Evolutionary conservation across 2,113 vertebrate genomes (phyloP).

Genomic region (Dicerorhinus sumatrensis): DNA sequence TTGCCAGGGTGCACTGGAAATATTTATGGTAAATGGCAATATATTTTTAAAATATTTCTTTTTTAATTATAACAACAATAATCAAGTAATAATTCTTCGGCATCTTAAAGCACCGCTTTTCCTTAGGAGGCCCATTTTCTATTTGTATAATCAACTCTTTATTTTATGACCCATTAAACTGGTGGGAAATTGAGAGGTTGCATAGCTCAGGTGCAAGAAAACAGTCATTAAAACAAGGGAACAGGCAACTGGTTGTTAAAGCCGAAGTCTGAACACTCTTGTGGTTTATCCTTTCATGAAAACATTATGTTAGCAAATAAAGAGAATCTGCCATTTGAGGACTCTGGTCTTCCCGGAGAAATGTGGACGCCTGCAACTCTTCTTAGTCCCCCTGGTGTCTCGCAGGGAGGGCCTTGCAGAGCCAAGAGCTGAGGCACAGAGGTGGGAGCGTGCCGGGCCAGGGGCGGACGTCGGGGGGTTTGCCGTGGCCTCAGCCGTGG

Average conservation of each 20-base stretch:
- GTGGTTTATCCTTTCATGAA: neutral
- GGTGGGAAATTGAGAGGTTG: slow-evolving; percentile 21
- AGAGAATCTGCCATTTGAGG: neutral
- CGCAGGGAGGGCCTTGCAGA: neutral
- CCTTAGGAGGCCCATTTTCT: neutral
- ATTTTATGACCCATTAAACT: slow-evolving; percentile 40
- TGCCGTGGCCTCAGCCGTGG: neutral
- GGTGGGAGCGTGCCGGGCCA: rapidly evolving
- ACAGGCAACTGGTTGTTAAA: neutral
- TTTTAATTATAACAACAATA: neutral
- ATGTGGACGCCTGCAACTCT: neutral
- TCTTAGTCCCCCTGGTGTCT: neutral
- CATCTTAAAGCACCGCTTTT: slow-evolving; percentile 22
- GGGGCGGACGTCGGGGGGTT: rapidly evolving
- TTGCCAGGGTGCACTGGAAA: neutral
- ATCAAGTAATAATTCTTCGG: slow-evolving; percentile 8
- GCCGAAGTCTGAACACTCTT: neutral
- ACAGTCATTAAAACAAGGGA: neutral
- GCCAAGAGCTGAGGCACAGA: neutral
- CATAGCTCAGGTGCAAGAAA: neutral
- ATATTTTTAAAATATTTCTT: slow-evolving; percentile 9
- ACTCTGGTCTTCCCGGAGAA: neutral
- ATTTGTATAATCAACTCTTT: slow-evolving; percentile 48
- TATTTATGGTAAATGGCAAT: neutral
- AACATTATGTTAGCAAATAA: rapidly evolving